A percentile compares a stretch with the other conserved stretches of the same genome.
phyloP scores from a whole-genome alignment of 2,888 invertebrate species.

The Clunio marinus region DNA sequence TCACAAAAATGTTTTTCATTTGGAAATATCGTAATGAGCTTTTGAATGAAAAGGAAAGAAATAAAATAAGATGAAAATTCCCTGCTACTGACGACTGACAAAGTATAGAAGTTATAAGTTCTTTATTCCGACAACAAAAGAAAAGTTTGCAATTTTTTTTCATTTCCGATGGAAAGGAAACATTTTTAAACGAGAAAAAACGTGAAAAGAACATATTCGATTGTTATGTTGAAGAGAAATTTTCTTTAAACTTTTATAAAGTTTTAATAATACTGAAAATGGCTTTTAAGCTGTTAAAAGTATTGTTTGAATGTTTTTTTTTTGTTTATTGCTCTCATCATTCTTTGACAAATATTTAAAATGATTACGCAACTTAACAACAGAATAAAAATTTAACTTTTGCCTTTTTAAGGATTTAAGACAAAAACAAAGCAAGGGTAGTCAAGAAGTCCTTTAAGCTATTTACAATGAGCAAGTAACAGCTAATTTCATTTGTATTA shows the following conservation, averaged over 20 bases:
- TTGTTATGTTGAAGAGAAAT: neutral
- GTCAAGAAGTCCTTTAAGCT: too few species aligned
- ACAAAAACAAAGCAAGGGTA: too few species aligned
- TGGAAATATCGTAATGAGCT: too few species aligned
- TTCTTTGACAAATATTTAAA: neutral
- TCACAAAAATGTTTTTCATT: too few species aligned
- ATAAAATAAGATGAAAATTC: too few species aligned
- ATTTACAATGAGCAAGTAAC: too few species aligned
- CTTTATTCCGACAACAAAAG: neutral
- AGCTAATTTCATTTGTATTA: too few species aligned
- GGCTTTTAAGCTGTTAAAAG: neutral
- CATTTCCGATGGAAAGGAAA: constrained; percentile 15
- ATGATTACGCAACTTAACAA: too few species aligned
- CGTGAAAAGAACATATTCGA: constrained; percentile 1
- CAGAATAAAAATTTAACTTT: neutral
- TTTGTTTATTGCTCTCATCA: neutral
- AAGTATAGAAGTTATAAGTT: neutral
- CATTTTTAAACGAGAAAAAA: neutral
- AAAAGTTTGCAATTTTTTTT: constrained; percentile 3
- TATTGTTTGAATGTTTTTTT: too few species aligned
- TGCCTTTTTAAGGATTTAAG: too few species aligned
- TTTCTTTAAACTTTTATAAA: neutral
- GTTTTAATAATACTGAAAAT: neutral
- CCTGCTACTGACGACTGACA: neutral
- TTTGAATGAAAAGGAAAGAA: too few species aligned